These are phyloP conservation scores for Coracias cyanogaster DNA, from an alignment of 2,797 vertebrate species.

Conservation along the genomic window DNA sequence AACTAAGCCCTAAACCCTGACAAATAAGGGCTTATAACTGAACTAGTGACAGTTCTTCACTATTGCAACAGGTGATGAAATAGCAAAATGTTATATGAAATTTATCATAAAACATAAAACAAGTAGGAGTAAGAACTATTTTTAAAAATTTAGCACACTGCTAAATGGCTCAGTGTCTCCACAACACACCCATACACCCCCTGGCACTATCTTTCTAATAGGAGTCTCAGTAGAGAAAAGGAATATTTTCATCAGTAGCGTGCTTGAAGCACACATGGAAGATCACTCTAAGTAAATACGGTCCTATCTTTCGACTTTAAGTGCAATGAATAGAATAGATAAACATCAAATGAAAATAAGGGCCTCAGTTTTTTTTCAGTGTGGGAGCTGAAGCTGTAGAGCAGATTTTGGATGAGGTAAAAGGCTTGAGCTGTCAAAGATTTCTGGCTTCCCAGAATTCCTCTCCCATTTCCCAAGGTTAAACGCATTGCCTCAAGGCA, in stretches of 20 bases:
- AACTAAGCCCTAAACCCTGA: conserved; percentile 33
- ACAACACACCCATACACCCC: not conserved
- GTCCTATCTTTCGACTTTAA: conserved; percentile 44
- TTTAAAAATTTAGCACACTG: not conserved
- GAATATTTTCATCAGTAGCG: not conserved
- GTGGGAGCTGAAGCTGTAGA: conserved; percentile 52
- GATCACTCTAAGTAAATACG: conserved; percentile 57
- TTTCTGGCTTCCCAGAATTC: conserved; percentile 78
- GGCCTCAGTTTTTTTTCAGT: conserved; percentile 3
- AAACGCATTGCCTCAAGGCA: conserved; percentile 81
- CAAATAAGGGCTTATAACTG: conserved; percentile 43
- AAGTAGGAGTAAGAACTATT: not conserved
- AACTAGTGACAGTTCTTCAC: not conserved
- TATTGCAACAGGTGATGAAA: conserved; percentile 45
- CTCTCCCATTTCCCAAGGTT: conserved; percentile 85
- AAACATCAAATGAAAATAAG: conserved; percentile 75
- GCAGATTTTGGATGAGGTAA: conserved; percentile 73
- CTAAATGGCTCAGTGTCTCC: not conserved
- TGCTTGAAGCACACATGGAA: conserved; percentile 51
- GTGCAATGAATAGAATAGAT: conserved; percentile 65
- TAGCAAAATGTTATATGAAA: conserved; percentile 13
- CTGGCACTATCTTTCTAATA: conserved; percentile 11
- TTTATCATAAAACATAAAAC: conserved; percentile 32
- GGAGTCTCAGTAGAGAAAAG: conserved; percentile 14
- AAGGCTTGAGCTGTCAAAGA: conserved; percentile 75